A percentile compares a stretch with the other conserved stretches of the same genome.
Conservation (phyloP, 2,797 vertebrate genomes). For the Sphenodon punctatus region DNA sequence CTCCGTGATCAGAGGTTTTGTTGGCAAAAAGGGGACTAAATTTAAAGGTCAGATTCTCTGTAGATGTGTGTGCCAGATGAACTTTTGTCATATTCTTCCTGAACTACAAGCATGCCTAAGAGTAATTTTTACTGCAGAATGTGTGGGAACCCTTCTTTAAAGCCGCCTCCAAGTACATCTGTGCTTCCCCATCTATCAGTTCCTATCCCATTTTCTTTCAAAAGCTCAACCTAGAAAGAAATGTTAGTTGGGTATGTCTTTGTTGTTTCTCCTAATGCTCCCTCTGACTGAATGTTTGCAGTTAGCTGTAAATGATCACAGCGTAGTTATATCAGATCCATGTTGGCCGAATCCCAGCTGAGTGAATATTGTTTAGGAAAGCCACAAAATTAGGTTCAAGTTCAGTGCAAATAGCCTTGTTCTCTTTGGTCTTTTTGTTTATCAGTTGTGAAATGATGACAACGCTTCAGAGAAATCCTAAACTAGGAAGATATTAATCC, state of each 20-base stretch:
- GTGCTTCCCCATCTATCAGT: not conserved
- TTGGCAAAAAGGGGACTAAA: too few species aligned
- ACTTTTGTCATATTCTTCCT: not conserved
- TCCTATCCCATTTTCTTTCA: fast-evolving
- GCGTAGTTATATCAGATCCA: not conserved
- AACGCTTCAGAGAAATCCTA: not conserved
- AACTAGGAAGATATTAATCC: not conserved
- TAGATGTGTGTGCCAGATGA: not conserved
- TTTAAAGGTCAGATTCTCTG: not conserved
- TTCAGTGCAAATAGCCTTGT: not conserved
- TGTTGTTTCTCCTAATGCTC: not conserved
- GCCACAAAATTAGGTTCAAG: not conserved
- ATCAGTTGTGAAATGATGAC: not conserved
- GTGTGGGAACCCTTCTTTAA: not conserved
- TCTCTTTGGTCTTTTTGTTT: not conserved
- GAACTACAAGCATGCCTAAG: not conserved
- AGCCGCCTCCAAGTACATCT: not conserved
- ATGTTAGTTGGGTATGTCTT: not conserved
- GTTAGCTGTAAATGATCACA: not conserved
- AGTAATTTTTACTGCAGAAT: not conserved
- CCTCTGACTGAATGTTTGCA: not conserved
- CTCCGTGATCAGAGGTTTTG: too few species aligned
- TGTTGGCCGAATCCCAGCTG: not conserved
- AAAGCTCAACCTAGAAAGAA: not conserved
- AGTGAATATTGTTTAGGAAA: not conserved